These are phyloP conservation scores for Lordiphosa clarofinis DNA, from an alignment of 1,140 invertebrate genomes.

Conservation along the genomic window DNA sequence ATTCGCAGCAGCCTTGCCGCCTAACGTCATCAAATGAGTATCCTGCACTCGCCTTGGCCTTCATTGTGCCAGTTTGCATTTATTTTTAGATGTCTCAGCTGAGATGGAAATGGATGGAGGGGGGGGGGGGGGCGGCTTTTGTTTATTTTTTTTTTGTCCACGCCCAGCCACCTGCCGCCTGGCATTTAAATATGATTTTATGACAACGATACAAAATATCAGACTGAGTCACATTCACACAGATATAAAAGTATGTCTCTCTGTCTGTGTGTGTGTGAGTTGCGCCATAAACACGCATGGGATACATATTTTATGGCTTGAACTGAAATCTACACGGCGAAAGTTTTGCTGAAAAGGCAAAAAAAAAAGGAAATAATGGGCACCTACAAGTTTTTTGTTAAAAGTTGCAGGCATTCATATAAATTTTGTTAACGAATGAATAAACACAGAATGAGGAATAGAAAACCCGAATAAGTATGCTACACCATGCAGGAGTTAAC, in stretches of 20 bases:
- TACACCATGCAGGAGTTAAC: no score
- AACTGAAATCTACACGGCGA: conserved; percentile 31
- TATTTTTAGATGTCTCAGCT: conserved; percentile 26
- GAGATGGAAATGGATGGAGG: neutral
- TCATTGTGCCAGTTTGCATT: conserved; percentile 42
- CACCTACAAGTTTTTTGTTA: no score
- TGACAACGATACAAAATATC: conserved; percentile 22
- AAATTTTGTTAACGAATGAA: no score
- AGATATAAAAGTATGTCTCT: conserved; percentile 15
- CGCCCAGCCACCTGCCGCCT: conserved; percentile 16
- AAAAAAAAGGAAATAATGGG: no score
- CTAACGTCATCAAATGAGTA: conserved; percentile 38
- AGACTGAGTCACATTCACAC: conserved; percentile 31
- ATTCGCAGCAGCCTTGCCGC: conserved; percentile 37
- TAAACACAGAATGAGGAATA: no score
- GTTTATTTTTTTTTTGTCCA: neutral
- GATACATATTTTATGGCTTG: conserved; percentile 64
- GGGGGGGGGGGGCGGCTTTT: neutral
- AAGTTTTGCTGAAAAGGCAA: no score
- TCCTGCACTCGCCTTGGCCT: conserved; percentile 45
- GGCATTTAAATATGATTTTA: conserved; percentile 54
- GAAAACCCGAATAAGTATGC: no score
- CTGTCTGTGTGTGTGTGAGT: conserved; percentile 16
- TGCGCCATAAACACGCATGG: conserved; percentile 54
- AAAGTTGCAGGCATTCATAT: no score